A percentile compares a stretch with the other conserved stretches of the same genome.
Conservation (phyloP, 2,797 vertebrate genomes). For the Alcedo quadribrachys region DNA sequence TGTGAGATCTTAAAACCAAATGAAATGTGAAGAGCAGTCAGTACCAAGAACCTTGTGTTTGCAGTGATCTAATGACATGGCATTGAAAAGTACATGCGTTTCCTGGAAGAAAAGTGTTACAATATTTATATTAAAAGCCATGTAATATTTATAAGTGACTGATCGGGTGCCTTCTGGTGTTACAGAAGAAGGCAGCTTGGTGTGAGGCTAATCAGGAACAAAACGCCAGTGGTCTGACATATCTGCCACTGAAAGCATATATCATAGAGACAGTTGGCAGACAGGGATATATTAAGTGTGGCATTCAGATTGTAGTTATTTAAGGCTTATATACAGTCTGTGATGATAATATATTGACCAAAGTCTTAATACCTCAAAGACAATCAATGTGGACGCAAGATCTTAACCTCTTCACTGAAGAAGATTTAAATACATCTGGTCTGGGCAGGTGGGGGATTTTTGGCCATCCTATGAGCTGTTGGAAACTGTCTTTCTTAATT, state of each 20-base stretch:
- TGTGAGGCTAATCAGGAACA: neutral
- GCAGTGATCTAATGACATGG: neutral
- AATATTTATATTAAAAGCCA: neutral
- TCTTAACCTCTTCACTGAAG: neutral
- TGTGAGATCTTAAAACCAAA: neutral
- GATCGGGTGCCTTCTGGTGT: neutral
- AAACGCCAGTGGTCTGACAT: neutral
- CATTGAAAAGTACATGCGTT: neutral
- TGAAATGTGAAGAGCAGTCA: neutral
- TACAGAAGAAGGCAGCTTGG: no score
- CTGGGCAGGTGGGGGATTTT: fast-evolving
- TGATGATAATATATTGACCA: neutral
- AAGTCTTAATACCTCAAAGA: neutral
- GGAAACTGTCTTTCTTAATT: neutral
- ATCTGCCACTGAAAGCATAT: neutral
- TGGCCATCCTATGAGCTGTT: neutral
- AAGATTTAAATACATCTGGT: neutral
- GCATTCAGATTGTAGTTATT: neutral
- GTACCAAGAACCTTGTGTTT: neutral
- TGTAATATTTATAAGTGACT: neutral
- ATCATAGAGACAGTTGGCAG: neutral
- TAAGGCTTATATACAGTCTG: neutral
- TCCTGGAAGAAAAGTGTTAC: neutral
- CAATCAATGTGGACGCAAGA: neutral
- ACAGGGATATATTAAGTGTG: neutral